Conservation (phyloP, 35 echinoderm and acorn worm genomes). For the Ophioderma brevispina region DNA sequence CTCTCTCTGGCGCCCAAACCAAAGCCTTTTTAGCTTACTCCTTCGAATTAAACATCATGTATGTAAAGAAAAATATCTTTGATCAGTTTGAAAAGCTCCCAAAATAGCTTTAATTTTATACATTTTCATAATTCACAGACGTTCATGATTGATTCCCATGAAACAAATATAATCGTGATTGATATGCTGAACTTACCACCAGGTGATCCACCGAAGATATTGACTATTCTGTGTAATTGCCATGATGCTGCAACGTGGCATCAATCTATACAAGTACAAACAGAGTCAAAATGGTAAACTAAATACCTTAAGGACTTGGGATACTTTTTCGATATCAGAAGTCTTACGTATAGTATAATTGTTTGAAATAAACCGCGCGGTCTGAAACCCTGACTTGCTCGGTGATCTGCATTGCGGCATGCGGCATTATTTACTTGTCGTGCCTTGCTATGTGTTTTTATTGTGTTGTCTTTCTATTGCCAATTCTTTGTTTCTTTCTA, state of each 20-base stretch:
- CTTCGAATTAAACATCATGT: not conserved
- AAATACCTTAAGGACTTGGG: too few species aligned
- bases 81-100: not conserved
- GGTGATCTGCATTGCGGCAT: too few species aligned
- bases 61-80: not conserved
- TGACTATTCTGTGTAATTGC: not conserved
- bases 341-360: too few species aligned
- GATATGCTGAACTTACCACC: not conserved
- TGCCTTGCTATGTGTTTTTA: too few species aligned
- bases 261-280: not conserved
- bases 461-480: too few species aligned
- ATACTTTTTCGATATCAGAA: too few species aligned
- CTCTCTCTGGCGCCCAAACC: too few species aligned
- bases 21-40: not conserved
- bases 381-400: too few species aligned
- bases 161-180: not conserved
- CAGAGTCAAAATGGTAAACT: not conserved
- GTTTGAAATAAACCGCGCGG: too few species aligned
- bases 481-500: too few species aligned
- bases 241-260: not conserved
- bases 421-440: too few species aligned
- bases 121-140: too few species aligned
- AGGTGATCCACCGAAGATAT: not conserved
- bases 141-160: not conserved
- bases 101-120: not conserved